Base-by-base conservation (phyloP, 2,797 vertebrate genomes). In the Aulostomus chinensis region DNA sequence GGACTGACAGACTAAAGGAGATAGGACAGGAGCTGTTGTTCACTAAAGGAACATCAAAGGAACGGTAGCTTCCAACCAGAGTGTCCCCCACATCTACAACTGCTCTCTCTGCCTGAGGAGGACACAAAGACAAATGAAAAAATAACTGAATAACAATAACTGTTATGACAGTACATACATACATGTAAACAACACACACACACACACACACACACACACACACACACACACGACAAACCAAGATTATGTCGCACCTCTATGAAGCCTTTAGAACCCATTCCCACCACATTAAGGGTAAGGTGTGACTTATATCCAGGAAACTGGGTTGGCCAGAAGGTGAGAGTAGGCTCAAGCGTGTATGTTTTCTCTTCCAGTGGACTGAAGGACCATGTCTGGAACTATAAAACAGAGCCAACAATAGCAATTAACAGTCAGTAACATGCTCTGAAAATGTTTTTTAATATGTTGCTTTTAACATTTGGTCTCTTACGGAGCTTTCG, bases 381-480 rank as follows among this genome's bases (percentile, higher is more conserved):
- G 82, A 99, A 99, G 33, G 84, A 90, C 96, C 96, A 99, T 0
- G 41, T 82, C 73, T 96, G 92, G 9, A 78, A 78, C 97, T 99
- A 67, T 35, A 42, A 43, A 7, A 6, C n/a, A n/a, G n/a, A n/a
- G n/a, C n/a, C n/a, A n/a, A n/a, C n/a, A n/a, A n/a, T n/a, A n/a
- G n/a, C n/a, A n/a, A n/a, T n/a, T n/a, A n/a, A n/a, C n/a, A n/a
- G n/a, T n/a, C n/a, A n/a, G n/a, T n/a, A n/a, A n/a, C n/a, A 9
- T 24, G 0, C n/a, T 33, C 12, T 17, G 17, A 6, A 5, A 25
- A 4, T 15, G 14, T n/a, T 16, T 25, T 31, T 34, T 4, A 16
- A 9, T 10, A n/a, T 15, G 1, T 16, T 15, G 4, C 3, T 6
- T 32, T 7, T 9, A 36, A 53, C 0, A 45, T 21, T 43, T 4